A percentile compares a stretch with the other conserved stretches of the same genome.
Evolutionary conservation across 30 jellyfish, hydroid and myxozoan genomes (phyloP).

Genomic region (Chrysaora quinquecirrha): DNA sequence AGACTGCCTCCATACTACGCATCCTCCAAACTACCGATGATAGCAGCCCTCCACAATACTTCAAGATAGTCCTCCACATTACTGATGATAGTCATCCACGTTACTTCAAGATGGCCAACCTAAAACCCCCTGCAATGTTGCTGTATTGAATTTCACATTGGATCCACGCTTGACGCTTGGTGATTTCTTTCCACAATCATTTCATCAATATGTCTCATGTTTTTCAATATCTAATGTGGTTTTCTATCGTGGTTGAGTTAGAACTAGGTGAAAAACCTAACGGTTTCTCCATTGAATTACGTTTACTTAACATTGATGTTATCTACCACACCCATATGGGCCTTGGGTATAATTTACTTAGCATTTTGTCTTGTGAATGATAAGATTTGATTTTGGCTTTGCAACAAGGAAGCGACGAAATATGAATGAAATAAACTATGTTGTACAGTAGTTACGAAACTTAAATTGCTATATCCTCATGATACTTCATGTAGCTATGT

Average conservation of each 20-base stretch:
- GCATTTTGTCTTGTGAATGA: background rate
- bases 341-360: background rate
- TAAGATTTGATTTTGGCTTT: slow-evolving; percentile 26
- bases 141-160: background rate
- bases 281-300: slow-evolving; percentile 31
- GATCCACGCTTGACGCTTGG: background rate
- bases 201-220: background rate
- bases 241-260: slow-evolving; percentile 21
- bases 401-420: slow-evolving; percentile 36
- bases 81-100: background rate
- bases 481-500: too few species aligned
- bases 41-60: background rate
- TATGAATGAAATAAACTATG: too few species aligned
- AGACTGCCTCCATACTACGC: too few species aligned
- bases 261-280: slow-evolving; percentile 21
- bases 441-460: too few species aligned
- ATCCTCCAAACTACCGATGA: too few species aligned
- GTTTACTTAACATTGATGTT: slow-evolving; percentile 5
- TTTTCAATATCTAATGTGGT: background rate
- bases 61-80: too few species aligned
- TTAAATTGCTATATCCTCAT: too few species aligned
- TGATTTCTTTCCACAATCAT: background rate
- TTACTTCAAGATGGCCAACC: background rate
- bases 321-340: slow-evolving; percentile 35
- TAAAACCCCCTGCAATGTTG: background rate